Evolutionary conservation across 2,888 invertebrate genomes (phyloP), one percentile per base, ranked within the genome.

Genomic region (Sisyra nigra): DNA sequence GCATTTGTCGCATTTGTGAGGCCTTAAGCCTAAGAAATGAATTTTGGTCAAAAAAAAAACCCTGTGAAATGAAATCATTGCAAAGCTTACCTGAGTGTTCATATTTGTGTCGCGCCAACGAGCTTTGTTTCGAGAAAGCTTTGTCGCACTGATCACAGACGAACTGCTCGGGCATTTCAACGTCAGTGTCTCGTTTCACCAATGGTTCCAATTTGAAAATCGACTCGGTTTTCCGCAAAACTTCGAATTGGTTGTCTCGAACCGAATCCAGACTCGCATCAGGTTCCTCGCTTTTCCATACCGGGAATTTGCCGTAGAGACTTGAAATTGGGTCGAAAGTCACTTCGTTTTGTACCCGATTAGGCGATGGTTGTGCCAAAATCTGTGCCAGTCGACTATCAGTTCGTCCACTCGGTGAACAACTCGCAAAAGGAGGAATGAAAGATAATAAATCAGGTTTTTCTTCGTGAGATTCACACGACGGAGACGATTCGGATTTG

Each of bases 101-200:
- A 62, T 98, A 98, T 72, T 96, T 97, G 68, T 99, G 98, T 56
- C 98, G 75, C 43, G 97, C 94, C 54, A 98, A 74, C 40, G 96
- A 97, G 65, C 96, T 96, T 66, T 96, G 97, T 64, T 98, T 98
- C 54, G 91, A 89, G 64, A 98, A 99, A 48, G 93, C 86, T 66
- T 99, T 98, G 69, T 98, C 97, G 67, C 98, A 98, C 63, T 93
- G 93, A 67, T 98, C 92, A 66, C 98, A 98, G 48, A 87, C 80
- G 64, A 81, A 85, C 59, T 86, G 81, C 19, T 85, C 84, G 57
- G 81, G 81, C 45, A 68, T 58, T 47, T 68, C 68, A 47, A 71
- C 61, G 48, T 61, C 60, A 61, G 50, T 59, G 53, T 37, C 19
- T 3, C 55, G 24, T 24, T 24, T 24, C 3, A 24, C 24, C 24